phyloP scores from a whole-genome alignment of 2,797 vertebrate species.

The Meda fulgida region DNA sequence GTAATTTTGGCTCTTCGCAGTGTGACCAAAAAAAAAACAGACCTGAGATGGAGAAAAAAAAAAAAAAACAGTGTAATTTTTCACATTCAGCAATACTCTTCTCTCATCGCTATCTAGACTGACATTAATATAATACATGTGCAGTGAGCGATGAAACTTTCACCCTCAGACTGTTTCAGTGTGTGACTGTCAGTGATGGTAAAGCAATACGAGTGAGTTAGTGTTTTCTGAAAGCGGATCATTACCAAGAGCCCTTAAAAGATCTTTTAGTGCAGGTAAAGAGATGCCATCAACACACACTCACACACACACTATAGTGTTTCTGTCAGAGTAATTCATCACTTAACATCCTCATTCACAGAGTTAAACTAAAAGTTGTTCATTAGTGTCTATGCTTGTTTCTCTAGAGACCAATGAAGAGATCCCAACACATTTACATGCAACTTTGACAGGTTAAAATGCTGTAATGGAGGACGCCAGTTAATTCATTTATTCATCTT shows the following conservation, averaged over 20 bases:
- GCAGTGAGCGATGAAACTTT: neutral
- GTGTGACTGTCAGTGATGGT: conserved; percentile 6
- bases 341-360: neutral
- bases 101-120: neutral
- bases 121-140: neutral
- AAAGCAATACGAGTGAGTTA: conserved; percentile 29
- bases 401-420: neutral
- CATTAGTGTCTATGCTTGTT: neutral
- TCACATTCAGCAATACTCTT: no score
- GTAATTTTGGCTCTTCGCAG: neutral
- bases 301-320: neutral
- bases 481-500: conserved; percentile 23
- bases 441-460: neutral
- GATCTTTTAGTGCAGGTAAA: conserved; percentile 41
- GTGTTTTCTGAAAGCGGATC: conserved; percentile 29
- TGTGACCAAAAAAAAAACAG: neutral
- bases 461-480: conserved; percentile 2
- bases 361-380: neutral
- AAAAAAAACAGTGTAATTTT: no score
- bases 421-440: neutral
- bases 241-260: conserved; percentile 28
- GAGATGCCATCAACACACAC: neutral
- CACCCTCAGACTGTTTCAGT: neutral
- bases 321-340: neutral
- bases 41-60: neutral